Percentiles rank a stretch among this genome's conserved stretches.
These are phyloP conservation scores for Hippopotamyrus pictus DNA, from an alignment of 2,797 vertebrate species.

Conservation along the genomic window DNA sequence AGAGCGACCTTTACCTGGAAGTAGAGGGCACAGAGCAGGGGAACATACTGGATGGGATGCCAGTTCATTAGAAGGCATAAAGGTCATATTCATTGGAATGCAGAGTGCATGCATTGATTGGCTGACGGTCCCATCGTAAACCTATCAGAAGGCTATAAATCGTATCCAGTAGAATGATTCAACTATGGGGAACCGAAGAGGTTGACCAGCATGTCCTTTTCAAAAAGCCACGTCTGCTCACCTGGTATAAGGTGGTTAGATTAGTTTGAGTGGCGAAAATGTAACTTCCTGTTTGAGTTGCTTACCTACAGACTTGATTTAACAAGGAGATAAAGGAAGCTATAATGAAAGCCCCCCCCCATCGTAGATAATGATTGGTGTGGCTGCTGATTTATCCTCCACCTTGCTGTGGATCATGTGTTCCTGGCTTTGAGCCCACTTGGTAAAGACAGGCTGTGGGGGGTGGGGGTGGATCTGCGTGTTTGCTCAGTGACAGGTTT, in stretches of 20 bases:
- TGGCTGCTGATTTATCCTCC: neutral
- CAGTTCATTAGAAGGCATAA: neutral
- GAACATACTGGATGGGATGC: neutral
- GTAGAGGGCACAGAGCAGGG: neutral
- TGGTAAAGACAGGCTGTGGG: neutral
- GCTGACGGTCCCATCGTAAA: neutral
- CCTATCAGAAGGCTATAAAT: neutral
- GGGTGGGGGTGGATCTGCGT: neutral
- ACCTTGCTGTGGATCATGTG: neutral
- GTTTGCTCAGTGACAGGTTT: neutral
- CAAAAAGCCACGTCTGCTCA: neutral
- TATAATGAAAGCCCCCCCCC: neutral
- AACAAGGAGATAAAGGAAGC: neutral
- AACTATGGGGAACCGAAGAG: neutral
- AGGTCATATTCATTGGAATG: neutral
- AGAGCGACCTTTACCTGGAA: neutral
- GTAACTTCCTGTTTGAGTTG: neutral
- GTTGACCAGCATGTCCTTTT: neutral
- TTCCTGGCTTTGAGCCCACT: neutral
- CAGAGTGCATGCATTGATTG: neutral
- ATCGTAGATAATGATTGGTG: neutral
- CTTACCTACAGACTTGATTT: neutral
- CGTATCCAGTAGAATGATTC: neutral
- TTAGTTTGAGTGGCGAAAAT: neutral
- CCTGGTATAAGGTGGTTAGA: neutral